Evolutionary conservation across 2,797 vertebrate species (phyloP).

Genomic region (Peromyscus eremicus): DNA sequence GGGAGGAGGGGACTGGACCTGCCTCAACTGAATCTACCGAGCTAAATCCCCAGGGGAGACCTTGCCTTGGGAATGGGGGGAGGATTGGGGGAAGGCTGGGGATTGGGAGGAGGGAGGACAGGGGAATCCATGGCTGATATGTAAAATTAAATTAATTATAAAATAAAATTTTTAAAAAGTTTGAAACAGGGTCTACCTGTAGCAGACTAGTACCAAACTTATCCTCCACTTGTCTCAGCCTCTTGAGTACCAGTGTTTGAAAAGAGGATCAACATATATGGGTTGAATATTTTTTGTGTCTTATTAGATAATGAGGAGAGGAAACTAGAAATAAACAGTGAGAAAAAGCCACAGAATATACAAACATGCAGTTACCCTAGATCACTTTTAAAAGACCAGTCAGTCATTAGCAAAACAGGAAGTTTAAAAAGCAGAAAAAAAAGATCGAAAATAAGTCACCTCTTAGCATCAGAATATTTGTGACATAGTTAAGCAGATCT

Average conservation of each 20-base stretch:
- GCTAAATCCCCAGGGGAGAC: too few relatives aligned
- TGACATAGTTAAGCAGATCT: not conserved
- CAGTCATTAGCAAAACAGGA: not conserved
- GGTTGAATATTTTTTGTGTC: not conserved
- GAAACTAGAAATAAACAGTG: not conserved
- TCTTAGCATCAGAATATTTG: not conserved
- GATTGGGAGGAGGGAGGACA: too few relatives aligned
- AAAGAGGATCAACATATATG: too few relatives aligned
- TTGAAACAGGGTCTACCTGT: not conserved
- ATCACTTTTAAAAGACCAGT: not conserved
- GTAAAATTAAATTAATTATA: too few relatives aligned
- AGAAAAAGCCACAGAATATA: not conserved
- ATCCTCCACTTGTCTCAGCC: not conserved
- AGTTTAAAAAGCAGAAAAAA: not conserved
- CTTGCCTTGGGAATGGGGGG: too few relatives aligned
- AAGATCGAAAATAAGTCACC: not conserved
- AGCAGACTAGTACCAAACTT: not conserved
- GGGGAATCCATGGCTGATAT: too few relatives aligned
- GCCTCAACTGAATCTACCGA: too few relatives aligned
- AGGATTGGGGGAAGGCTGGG: too few relatives aligned
- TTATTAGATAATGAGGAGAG: not conserved
- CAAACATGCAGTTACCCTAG: not conserved
- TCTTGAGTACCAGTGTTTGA: not conserved
- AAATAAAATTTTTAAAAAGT: not conserved
- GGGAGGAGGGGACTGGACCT: too few relatives aligned